phyloP scores from a whole-genome alignment of 2,797 vertebrate genomes.

The Xenopus petersii region DNA sequence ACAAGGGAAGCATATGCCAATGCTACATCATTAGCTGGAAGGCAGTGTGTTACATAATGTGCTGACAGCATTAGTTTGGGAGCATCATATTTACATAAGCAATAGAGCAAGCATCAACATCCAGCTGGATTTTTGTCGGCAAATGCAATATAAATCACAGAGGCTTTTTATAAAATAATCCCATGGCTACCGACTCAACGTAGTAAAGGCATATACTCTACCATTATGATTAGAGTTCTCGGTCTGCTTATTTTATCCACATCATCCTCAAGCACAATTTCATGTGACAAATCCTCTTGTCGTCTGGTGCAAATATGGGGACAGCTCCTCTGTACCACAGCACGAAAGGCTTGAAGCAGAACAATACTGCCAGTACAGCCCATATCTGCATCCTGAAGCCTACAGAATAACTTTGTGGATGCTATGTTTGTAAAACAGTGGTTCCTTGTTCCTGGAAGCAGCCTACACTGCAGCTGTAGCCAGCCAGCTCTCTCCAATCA shows the following conservation, averaged over 20 bases:
- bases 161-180: conserved; percentile 47
- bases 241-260: conserved; percentile 83
- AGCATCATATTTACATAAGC: conserved; percentile 19
- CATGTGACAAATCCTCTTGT: conserved; percentile 84
- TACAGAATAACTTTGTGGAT: conserved; percentile 79
- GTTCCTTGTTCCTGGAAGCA: conserved; percentile 84
- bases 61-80: neutral
- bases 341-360: conserved; percentile 85
- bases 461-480: conserved; percentile 87
- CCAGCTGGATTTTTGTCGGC: neutral
- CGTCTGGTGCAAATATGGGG: conserved; percentile 82
- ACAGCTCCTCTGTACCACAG: conserved; percentile 90
- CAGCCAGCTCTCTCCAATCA: conserved; percentile 77
- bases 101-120: neutral
- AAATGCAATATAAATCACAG: neutral
- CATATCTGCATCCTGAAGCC: conserved; percentile 85
- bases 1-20: neutral
- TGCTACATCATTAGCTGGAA: neutral
- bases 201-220: conserved; percentile 63
- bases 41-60: conserved; percentile 22
- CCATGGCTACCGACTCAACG: conserved; percentile 14
- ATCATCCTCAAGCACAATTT: conserved; percentile 81
- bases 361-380: conserved; percentile 93
- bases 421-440: conserved; percentile 82
- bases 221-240: conserved; percentile 88